Base-by-base conservation (phyloP, 23 tunicate genomes). In the Styela clava region DNA sequence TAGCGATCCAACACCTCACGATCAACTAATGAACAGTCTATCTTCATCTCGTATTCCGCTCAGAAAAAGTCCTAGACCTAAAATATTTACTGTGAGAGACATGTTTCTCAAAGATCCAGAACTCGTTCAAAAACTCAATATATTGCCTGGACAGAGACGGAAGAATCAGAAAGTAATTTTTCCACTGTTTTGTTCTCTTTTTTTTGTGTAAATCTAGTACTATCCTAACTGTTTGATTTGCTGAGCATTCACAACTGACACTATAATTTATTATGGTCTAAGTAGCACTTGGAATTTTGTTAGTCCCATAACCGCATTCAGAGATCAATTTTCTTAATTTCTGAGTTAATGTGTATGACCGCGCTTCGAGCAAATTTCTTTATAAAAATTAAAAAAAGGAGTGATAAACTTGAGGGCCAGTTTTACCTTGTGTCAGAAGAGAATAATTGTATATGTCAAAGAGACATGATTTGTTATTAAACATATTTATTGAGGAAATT, bases 71-170 rank as follows among this genome's bases (percentile, higher is more conserved):
- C 37, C 84, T 31, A 62, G 83, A 78, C 97, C 97, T 20, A 82
- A 78, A 62, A 28, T 86, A 22, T 91, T 81, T 32, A 82, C 84
- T 24, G 86, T 91, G 35, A 52, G 78, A 24, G 90, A 91, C 51
- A 35, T 91, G 82, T 91, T 85, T 37, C 74, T 74, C 23, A 77
- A 82, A 25, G 79, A 91, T 69, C 97, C 97, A 30, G 86, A 83
- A 29, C 74, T 85, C 19, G 37, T 91, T 19, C 81, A 82, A 5
- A 91, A 86, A 51, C 70, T 91, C 3, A 91, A 91, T 64, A 83
- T 91, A 31, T 63, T 91, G 21, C 97, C 97, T 31, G 90, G 90
- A 9, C 97, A 91, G 36, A 83, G 87, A 62, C 31, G 89, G 63
- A 82, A 74, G 70, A 91, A 91, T 62, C 61, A 83, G n/a, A 86